Percentiles rank a stretch among this genome's conserved stretches.
phyloP scores from a whole-genome alignment of 2,797 vertebrate genomes.

The Rousettus madagascariensis region DNA sequence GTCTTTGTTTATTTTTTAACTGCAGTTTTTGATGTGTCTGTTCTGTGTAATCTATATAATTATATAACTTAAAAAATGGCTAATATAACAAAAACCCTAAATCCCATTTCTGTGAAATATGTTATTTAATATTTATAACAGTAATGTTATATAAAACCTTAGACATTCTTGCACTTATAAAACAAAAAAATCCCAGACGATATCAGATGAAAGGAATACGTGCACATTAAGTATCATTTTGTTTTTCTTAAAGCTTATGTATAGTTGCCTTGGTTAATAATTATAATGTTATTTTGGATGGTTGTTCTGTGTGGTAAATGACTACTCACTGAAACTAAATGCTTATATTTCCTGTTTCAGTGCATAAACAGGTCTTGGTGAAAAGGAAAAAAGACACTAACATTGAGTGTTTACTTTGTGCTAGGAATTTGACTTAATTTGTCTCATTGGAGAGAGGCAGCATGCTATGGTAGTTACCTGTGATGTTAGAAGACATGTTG shows the following conservation, averaged over 20 bases:
- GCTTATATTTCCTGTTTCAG: neutral
- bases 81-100: neutral
- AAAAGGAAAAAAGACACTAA: neutral
- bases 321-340: constrained; percentile 5
- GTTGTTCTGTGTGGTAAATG: constrained; percentile 44
- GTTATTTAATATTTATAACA: constrained; percentile 42
- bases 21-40: constrained; percentile 35
- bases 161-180: constrained; percentile 45
- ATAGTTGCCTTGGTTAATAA: constrained; percentile 27
- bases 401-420: neutral
- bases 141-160: constrained; percentile 24
- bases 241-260: constrained; percentile 30
- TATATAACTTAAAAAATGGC: neutral
- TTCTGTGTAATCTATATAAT: constrained; percentile 4
- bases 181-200: neutral
- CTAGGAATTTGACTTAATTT: constrained; percentile 14
- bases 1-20: constrained; percentile 39
- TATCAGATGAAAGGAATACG: neutral
- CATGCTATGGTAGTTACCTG: neutral
- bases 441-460: neutral
- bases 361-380: neutral
- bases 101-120: constrained; percentile 45
- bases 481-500: neutral
- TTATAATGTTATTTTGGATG: constrained; percentile 35
- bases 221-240: constrained; percentile 39